phyloP scores from a whole-genome alignment of 2,888 invertebrate species.

The Neocrepidodera transversa region DNA sequence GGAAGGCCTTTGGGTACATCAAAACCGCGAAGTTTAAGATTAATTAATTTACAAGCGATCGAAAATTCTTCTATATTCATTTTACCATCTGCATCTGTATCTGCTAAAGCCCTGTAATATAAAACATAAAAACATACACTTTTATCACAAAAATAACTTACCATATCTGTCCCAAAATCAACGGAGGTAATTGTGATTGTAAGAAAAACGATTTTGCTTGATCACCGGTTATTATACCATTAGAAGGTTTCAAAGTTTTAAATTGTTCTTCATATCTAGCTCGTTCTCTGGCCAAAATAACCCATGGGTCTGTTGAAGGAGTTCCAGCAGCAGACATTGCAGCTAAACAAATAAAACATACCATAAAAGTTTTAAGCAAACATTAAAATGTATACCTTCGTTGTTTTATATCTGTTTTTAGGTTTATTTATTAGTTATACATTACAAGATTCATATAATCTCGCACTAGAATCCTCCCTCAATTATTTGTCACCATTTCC shows the following conservation, averaged over 20 bases:
- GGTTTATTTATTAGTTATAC: constrained; percentile 18
- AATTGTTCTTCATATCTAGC: constrained; percentile 92
- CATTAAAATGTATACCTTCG: too few relatives aligned
- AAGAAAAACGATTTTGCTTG: constrained; percentile 94
- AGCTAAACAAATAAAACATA: constrained; percentile 18
- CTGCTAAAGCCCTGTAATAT: constrained; percentile 79
- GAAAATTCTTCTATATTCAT: constrained; percentile 96
- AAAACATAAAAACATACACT: not conserved
- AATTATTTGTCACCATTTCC: constrained; percentile 32
- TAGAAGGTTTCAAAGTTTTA: constrained; percentile 81
- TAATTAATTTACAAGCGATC: constrained; percentile 95
- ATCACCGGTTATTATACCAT: constrained; percentile 88
- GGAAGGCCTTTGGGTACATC: constrained; percentile 91
- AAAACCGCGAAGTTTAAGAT: constrained; percentile 88
- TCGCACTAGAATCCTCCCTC: constrained; percentile 35
- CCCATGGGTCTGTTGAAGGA: constrained; percentile 78
- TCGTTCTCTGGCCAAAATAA: constrained; percentile 85
- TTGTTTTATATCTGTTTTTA: too few relatives aligned
- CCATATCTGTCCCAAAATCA: constrained; percentile 95
- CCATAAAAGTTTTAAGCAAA: too few relatives aligned
- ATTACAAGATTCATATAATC: constrained; percentile 9
- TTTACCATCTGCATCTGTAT: constrained; percentile 96
- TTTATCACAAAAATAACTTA: constrained; percentile 51
- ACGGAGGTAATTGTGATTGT: constrained; percentile 87
- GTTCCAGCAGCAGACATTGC: constrained; percentile 59